Evolutionary conservation across 1,140 invertebrate species (phyloP).

Genomic region (Plutomurus gul): DNA sequence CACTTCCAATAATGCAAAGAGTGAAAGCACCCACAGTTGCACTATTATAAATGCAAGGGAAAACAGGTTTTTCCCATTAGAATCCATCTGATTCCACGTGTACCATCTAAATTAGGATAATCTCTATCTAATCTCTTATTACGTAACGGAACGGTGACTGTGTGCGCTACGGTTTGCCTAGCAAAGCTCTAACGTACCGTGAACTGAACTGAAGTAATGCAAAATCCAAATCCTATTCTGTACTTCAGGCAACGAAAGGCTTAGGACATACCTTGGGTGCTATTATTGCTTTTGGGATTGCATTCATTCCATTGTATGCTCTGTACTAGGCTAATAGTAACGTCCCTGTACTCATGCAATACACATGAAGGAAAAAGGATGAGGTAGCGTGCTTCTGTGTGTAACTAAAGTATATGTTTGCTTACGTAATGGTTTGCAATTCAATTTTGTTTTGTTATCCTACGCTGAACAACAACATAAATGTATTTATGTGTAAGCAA

Average conservation of each 20-base stretch:
- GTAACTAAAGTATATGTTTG: too few relatives aligned
- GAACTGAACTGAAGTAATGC: background rate
- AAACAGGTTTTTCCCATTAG: conserved; percentile 15
- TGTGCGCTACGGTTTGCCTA: too few relatives aligned
- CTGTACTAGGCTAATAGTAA: too few relatives aligned
- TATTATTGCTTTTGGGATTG: background rate
- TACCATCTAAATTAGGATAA: conserved; percentile 6
- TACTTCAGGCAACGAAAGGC: background rate
- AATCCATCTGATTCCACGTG: background rate
- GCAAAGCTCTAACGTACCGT: too few relatives aligned
- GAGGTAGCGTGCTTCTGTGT: too few relatives aligned
- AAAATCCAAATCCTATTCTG: background rate
- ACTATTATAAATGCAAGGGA: background rate
- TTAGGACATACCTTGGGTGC: background rate
- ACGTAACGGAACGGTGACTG: background rate
- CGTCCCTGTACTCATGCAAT: too few relatives aligned
- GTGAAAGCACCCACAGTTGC: too few relatives aligned
- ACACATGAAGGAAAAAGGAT: too few relatives aligned
- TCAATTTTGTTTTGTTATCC: conserved; percentile 3
- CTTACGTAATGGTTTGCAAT: conserved; percentile 7
- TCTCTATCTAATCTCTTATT: background rate
- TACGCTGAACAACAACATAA: background rate
- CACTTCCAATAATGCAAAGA: too few relatives aligned
- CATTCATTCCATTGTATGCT: too few relatives aligned
- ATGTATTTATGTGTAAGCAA: background rate